Evolutionary conservation across 2,113 vertebrate genomes (phyloP), one percentile per base, ranked within the genome.

Genomic region (Leucopternis melanops): DNA sequence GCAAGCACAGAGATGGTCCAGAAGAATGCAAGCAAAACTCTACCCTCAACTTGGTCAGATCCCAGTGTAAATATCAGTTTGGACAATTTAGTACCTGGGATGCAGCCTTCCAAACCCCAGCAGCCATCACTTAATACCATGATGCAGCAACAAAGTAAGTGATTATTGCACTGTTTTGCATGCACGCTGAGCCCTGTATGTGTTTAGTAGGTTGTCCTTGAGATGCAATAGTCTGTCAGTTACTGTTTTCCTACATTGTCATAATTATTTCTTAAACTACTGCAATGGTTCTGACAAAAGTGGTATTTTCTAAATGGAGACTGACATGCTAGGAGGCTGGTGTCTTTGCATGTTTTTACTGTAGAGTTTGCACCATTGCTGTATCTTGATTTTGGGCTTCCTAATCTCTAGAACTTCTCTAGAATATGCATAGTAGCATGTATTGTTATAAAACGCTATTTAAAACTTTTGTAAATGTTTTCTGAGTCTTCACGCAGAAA

Each of bases 21-120:
- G 95, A 98, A 98, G 94, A 97, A 98, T 9, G 97, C 98, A 95
- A 97, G 97, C 97, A 99, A 99, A 98, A 96, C 98, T 78, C 97
- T 99, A 91, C 99, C 99, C 9, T 98, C 99, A 61, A 99, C 99
- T 84, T 99, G 99, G 99, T 99, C 99, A 74, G 99, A 99, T 97
- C 98, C 98, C 96, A 98, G 98, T 36, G 99, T 99, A 95, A 99
- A 99, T 98, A 99, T 99, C 98, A 99, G 98, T 97, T 98, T 99
- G 97, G 99, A 99, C 98, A 99, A 99, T 97, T 98, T 99, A 97
- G 98, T 98, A 71, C 99, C 99, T 70, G 99, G 99, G 92, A 98
- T 98, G 97, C 99, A 99, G 82, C 98, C 99, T 87, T 99, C 99
- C 84, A 99, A 99, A 96, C 98, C 98, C 26, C 98, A 98, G 79